A percentile compares a stretch with the other conserved stretches of the same genome.
These are phyloP conservation scores for Rhabdophis nuchalis DNA, from an alignment of 2,797 vertebrate species.

Conservation along the genomic window DNA sequence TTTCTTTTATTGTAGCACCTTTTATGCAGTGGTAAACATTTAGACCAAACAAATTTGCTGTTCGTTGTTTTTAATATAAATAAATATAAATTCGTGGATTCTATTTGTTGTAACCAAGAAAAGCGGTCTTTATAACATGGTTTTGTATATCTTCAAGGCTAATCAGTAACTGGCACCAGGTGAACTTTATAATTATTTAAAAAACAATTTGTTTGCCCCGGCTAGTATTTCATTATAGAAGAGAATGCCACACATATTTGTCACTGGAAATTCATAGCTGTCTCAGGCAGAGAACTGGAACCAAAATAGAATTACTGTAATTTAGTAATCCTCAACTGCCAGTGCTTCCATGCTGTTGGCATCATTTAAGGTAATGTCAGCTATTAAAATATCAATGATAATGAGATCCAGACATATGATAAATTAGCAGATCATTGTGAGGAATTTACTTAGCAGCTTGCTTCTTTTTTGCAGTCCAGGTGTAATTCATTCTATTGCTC, in stretches of 20 bases:
- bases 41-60: not conserved
- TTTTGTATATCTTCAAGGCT: not conserved
- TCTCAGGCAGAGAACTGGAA: constrained; percentile 42
- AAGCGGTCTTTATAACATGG: not conserved
- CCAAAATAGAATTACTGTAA: constrained; percentile 41
- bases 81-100: not conserved
- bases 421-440: not conserved
- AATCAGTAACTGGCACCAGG: constrained; percentile 6
- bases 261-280: not conserved
- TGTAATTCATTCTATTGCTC: constrained; percentile 26
- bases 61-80: not conserved
- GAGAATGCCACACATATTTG: not conserved
- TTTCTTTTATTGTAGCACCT: not conserved
- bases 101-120: not conserved
- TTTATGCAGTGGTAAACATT: not conserved
- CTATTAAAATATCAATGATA: constrained; percentile 33
- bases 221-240: not conserved
- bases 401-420: constrained; percentile 31
- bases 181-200: constrained; percentile 4
- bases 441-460: not conserved
- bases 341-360: constrained; percentile 45
- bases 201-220: not conserved
- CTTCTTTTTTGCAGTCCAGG: constrained; percentile 22
- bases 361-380: constrained; percentile 19
- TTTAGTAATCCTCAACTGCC: constrained; percentile 55